Evolutionary conservation across 1,140 invertebrate genomes (phyloP).

Genomic region (Drosophila malerkotliana): DNA sequence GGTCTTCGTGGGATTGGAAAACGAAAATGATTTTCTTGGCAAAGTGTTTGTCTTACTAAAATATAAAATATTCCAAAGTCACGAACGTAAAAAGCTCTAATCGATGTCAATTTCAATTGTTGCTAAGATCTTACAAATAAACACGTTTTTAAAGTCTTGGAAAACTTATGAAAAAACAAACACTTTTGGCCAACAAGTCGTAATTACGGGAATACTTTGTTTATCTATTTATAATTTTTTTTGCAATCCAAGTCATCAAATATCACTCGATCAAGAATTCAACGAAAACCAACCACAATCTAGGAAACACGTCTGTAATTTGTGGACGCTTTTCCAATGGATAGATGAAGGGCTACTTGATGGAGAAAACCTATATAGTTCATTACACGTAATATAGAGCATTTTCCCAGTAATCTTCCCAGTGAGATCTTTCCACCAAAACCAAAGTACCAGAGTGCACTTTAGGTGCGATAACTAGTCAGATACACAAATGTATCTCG

Average conservation of each 20-base stretch:
- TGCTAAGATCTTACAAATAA: constrained; percentile 1
- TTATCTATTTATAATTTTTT: neutral
- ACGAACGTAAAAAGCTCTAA: constrained; percentile 21
- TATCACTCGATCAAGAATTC: neutral
- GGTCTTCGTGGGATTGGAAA: neutral
- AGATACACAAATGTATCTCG: constrained; percentile 32
- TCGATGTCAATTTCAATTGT: constrained; percentile 15
- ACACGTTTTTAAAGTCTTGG: neutral
- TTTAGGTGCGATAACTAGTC: constrained; percentile 44
- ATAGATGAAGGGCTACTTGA: constrained; percentile 12
- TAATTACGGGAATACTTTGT: neutral
- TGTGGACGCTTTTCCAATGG: neutral
- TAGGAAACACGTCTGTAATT: neutral
- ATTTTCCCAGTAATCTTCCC: constrained; percentile 8
- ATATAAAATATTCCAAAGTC: constrained; percentile 26
- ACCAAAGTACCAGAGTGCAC: constrained; percentile 5
- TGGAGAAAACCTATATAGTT: neutral
- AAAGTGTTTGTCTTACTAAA: constrained; percentile 34
- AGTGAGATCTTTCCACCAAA: neutral
- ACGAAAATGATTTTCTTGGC: neutral
- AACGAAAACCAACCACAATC: neutral
- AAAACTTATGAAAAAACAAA: neutral
- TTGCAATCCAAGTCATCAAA: neutral
- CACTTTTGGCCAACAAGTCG: neutral
- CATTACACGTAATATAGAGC: neutral